Evolutionary conservation across 2,888 invertebrate genomes (phyloP), one percentile per base, ranked within the genome.

Genomic region (Cybosia mesomella): DNA sequence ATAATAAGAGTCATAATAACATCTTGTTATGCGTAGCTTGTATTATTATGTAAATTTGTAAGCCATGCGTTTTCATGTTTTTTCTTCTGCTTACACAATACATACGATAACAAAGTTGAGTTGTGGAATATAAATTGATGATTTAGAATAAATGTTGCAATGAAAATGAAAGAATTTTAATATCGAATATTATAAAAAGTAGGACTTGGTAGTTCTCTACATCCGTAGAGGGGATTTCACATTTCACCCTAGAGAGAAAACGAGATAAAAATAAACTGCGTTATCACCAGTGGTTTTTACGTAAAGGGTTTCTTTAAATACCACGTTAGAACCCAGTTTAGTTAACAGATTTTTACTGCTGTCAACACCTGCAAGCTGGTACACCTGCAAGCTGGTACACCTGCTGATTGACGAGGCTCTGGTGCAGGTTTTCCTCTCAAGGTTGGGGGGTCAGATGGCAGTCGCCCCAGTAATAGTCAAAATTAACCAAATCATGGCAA

Each of bases 51-150:
- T 66, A 74, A 78, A 79, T 68, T 36, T 54, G 61, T 54, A 61
- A 68, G 13, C 53, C 49, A 58, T 59, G n/a, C n/a, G 58, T 68
- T 69, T 70, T 28, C 28, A 28, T 24, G 24, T 57, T 34, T 62
- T 49, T 67, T 49, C 53, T 66, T 70, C 55, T 57, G 57, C 32
- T 61, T 53, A 28, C n/a, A 74, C 64, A 63, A 36, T 43, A 32
- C 58, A 43, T 59, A 62, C 71, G 67, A 69, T 69, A 55, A 72
- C 58, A 9, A 28, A n/a, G 36, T 36, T 36, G 13, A 70, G 58
- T 67, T 55, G 9, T 10, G 22, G 77, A 70, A 79, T 77, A 68
- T 72, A 74, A 79, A 78, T 77, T 1, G 65, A 24, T n/a, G 64
- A 67, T 73, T 77, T 61, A 55, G 10, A 32, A 28, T 57, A 61